A percentile compares a stretch with the other conserved stretches of the same genome.
Conservation (phyloP, 2,888 invertebrate genomes). For the Drosophila sordidapex region DNA sequence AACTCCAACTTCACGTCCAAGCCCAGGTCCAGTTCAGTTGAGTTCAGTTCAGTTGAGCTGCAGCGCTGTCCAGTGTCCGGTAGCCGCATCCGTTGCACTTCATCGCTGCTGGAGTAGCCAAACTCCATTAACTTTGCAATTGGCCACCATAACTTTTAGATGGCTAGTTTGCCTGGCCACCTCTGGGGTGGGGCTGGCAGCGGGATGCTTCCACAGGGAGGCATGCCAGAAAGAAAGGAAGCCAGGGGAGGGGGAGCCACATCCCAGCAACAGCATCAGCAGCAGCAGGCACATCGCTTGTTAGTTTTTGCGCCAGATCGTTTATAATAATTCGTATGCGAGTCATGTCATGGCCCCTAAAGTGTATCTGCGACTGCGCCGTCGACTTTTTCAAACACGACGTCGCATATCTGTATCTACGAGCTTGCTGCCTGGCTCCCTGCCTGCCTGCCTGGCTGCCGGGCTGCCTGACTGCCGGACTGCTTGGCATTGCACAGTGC, state of each 20-base stretch:
- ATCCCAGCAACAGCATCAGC: slow-evolving; percentile 32
- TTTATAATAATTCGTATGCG: slow-evolving; percentile 82
- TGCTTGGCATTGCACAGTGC: background rate
- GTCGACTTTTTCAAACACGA: slow-evolving; percentile 57
- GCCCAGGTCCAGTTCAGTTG: slow-evolving; percentile 27
- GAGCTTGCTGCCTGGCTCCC: slow-evolving; percentile 36
- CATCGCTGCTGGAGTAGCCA: slow-evolving; percentile 78
- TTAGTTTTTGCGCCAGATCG: slow-evolving; percentile 80
- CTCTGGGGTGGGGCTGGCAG: background rate
- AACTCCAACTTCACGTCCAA: slow-evolving; percentile 20
- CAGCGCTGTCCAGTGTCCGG: slow-evolving; percentile 40
- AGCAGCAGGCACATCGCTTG: slow-evolving; percentile 57
- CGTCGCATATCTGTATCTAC: slow-evolving; percentile 75
- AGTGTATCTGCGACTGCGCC: slow-evolving; percentile 78
- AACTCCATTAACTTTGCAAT: slow-evolving; percentile 82
- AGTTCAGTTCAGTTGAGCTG: slow-evolving; percentile 17
- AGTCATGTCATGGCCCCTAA: slow-evolving; percentile 83
- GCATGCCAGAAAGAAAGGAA: background rate
- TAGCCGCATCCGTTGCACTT: slow-evolving; percentile 65
- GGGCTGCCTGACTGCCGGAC: background rate
- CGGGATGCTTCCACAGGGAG: background rate
- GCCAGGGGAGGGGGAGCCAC: slow-evolving; percentile 16
- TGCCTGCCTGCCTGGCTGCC: background rate
- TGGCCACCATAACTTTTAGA: slow-evolving; percentile 79
- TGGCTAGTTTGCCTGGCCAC: slow-evolving; percentile 46